Base-by-base conservation (phyloP, 2,888 invertebrate genomes). In the Deilephila porcellus region DNA sequence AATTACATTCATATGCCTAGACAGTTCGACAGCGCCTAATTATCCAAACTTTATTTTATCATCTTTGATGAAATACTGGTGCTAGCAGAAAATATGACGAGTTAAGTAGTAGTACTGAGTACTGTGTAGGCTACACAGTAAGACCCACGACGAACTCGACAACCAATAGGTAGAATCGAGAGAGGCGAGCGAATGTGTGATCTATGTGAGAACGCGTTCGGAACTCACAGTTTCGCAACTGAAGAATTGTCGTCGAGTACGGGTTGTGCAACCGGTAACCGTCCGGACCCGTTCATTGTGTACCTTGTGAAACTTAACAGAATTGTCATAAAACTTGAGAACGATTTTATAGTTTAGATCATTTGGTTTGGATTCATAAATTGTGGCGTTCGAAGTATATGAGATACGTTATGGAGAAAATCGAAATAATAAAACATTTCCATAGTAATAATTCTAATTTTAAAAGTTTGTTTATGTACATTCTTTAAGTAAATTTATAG, bases 221-320 rank as follows among this genome's bases (percentile, higher is more conserved):
- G 78, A 78, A 79, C 76, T 75, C 74, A 75, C 73, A 73, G 83
- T 90, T 90, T 90, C 86, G 86, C 87, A 90, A 91, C 83, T 77
- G 80, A 85, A 83, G 86, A 86, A 88, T 81, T 85, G 85, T 84
- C 85, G 83, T 81, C 82, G 86, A 71, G 63, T 37, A 80, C 80
- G 83, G 78, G 88, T 90, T 90, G 86, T 84, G 87, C 86, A 89
- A 89, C 83, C 83, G 82, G 81, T 83, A 82, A 83, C 82, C 77
- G 80, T 82, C 78, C 79, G 77, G 79, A 78, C 77, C 81, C 67
- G 59, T 82, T 85, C 84, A 85, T 85, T 85, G 82, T 87, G 76
- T 77, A 71, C 78, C 80, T 84, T 83, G 82, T 83, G 83, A 83
- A 85, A 85, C 82, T 78, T 78, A 73, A 71, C 71, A 56, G 34